Evolutionary conservation across 1,140 invertebrate genomes (phyloP).

Genomic region (Calycopis cecrops): DNA sequence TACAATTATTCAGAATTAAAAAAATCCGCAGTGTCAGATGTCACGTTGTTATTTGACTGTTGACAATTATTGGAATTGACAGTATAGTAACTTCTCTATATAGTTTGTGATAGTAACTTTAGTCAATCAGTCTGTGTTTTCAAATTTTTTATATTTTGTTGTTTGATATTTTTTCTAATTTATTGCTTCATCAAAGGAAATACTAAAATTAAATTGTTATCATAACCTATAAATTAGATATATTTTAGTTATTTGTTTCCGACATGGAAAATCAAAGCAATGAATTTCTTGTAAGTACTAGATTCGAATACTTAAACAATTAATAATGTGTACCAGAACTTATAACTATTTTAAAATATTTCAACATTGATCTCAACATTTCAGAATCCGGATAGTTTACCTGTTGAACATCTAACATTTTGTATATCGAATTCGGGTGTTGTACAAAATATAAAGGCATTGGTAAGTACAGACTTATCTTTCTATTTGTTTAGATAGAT

Average conservation of each 20-base stretch:
- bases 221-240: neutral
- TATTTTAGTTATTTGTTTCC: neutral
- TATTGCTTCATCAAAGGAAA: no score
- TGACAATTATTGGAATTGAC: no score
- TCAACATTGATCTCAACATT: conserved; percentile 27
- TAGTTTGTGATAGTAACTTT: no score
- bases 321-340: neutral
- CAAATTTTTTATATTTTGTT: no score
- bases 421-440: conserved; percentile 54
- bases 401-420: conserved; percentile 53
- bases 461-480: conserved; percentile 43
- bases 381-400: conserved; percentile 64
- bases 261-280: conserved; percentile 23
- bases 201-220: no score
- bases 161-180: no score
- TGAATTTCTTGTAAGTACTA: conserved; percentile 23
- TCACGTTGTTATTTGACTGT: no score
- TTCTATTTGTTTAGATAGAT: no score
- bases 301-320: conserved; percentile 1
- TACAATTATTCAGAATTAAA: no score
- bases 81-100: no score
- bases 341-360: neutral
- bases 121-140: no score
- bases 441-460: conserved; percentile 56
- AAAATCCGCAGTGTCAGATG: no score